Percentiles rank a stretch among this genome's conserved stretches.
Evolutionary conservation across 2,113 vertebrate species (phyloP).

Genomic region (Hemichromis elongatus): DNA sequence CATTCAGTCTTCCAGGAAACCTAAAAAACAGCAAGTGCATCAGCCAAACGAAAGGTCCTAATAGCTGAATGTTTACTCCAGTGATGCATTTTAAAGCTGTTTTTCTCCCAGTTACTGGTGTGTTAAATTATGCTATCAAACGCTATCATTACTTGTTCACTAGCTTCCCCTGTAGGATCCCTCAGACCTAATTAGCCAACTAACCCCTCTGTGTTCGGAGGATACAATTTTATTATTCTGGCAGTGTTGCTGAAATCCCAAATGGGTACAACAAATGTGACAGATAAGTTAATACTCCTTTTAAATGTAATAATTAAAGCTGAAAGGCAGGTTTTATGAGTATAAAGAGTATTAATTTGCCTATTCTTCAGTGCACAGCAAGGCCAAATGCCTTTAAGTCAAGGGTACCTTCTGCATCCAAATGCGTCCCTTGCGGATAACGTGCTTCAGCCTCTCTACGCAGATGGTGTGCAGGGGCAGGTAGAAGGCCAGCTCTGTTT

Average conservation of each 20-base stretch:
- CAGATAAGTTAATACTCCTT: not conserved
- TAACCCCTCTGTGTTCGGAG: not conserved
- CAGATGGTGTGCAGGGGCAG: constrained; percentile 91
- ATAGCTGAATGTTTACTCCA: not conserved
- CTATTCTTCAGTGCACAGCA: not conserved
- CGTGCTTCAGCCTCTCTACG: constrained; percentile 91
- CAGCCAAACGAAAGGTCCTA: not conserved
- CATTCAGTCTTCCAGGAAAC: not conserved
- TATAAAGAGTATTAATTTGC: not conserved
- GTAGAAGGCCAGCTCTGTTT: constrained; percentile 90
- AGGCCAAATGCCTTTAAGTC: not conserved
- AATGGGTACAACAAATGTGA: not conserved
- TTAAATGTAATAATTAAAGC: not conserved
- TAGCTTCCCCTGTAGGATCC: not conserved
- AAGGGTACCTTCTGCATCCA: constrained; percentile 95
- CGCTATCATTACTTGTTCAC: not conserved
- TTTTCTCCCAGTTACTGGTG: not conserved
- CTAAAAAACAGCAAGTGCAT: not conserved
- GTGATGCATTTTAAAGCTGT: not conserved
- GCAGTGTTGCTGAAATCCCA: not conserved
- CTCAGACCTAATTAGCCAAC: not conserved
- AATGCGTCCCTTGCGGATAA: constrained; percentile 94
- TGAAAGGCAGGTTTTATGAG: not conserved
- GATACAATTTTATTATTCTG: constrained; percentile 8
- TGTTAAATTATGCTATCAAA: not conserved